phyloP scores from a whole-genome alignment of 2,113 vertebrate species.

The Podarcis muralis region DNA sequence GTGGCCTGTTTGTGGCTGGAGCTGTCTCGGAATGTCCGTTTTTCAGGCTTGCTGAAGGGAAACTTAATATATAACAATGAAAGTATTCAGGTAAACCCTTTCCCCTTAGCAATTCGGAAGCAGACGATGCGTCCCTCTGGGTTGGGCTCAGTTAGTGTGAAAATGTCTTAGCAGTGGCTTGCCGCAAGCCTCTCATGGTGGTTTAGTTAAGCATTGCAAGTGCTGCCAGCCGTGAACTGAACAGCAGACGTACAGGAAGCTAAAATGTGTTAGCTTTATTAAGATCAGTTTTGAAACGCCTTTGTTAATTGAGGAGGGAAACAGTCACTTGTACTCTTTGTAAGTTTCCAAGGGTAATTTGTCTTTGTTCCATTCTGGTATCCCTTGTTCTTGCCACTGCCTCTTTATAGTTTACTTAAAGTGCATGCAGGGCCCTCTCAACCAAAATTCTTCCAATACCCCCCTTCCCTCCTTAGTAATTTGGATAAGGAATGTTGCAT shows the following conservation, averaged over 20 bases:
- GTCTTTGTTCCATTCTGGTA: neutral
- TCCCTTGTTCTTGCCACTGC: neutral
- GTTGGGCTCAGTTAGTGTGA: neutral
- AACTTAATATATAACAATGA: slow-evolving; percentile 43
- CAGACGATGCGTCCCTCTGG: neutral
- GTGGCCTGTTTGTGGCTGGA: slow-evolving; percentile 35
- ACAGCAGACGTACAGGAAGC: slow-evolving; percentile 18
- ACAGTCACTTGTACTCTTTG: neutral
- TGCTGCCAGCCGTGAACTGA: neutral
- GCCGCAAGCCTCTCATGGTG: neutral
- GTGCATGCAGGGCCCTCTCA: neutral
- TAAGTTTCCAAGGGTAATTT: neutral
- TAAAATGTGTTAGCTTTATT: neutral
- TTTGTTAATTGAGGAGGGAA: neutral
- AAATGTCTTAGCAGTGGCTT: neutral
- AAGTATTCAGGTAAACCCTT: slow-evolving; percentile 61
- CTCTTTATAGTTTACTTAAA: neutral
- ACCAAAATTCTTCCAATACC: neutral
- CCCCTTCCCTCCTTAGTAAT: neutral
- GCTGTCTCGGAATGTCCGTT: slow-evolving; percentile 28
- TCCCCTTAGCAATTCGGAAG: neutral
- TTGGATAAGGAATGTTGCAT: slow-evolving; percentile 1
- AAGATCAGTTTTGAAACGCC: neutral
- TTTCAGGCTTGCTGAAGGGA: slow-evolving; percentile 33
- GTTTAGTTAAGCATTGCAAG: slow-evolving; percentile 11